Conservation (phyloP, 1,140 invertebrate species). For the Drosophila trapezifrons region DNA sequence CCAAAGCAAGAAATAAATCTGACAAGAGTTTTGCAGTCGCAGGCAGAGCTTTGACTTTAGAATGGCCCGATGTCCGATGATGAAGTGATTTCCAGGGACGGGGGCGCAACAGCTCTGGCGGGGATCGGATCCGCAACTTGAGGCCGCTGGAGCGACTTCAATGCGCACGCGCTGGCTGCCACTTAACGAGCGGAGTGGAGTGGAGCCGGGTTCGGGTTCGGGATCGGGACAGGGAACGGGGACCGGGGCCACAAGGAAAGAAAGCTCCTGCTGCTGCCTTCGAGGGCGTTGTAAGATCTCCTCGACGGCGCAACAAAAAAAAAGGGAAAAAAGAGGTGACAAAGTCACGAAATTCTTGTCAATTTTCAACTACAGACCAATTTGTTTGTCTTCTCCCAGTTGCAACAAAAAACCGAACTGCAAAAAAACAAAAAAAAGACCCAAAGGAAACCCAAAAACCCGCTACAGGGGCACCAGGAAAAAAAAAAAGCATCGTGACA, state of each 20-base stretch:
- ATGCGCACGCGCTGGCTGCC: conserved; percentile 79
- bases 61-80: conserved; percentile 66
- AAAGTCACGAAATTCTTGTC: conserved; percentile 84
- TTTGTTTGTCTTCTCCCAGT: conserved; percentile 82
- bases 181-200: conserved; percentile 68
- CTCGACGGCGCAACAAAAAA: conserved; percentile 37
- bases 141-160: conserved; percentile 54
- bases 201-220: neutral
- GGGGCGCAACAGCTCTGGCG: conserved; percentile 5
- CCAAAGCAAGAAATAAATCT: conserved; percentile 68
- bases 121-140: conserved; percentile 21
- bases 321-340: conserved; percentile 81
- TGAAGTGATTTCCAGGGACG: conserved; percentile 73
- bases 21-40: conserved; percentile 73
- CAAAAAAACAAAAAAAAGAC: conserved; percentile 16
- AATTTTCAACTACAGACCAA: conserved; percentile 84
- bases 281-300: conserved; percentile 76
- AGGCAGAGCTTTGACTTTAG: conserved; percentile 71
- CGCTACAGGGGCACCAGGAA: conserved; percentile 2
- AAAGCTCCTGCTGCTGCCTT: conserved; percentile 65
- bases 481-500: conserved; percentile 80
- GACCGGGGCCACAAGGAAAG: conserved; percentile 49
- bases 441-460: conserved; percentile 7
- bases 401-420: conserved; percentile 50
- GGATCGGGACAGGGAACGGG: neutral